phyloP scores from a whole-genome alignment of 2,888 invertebrate species.

The Tinea semifulvella region DNA sequence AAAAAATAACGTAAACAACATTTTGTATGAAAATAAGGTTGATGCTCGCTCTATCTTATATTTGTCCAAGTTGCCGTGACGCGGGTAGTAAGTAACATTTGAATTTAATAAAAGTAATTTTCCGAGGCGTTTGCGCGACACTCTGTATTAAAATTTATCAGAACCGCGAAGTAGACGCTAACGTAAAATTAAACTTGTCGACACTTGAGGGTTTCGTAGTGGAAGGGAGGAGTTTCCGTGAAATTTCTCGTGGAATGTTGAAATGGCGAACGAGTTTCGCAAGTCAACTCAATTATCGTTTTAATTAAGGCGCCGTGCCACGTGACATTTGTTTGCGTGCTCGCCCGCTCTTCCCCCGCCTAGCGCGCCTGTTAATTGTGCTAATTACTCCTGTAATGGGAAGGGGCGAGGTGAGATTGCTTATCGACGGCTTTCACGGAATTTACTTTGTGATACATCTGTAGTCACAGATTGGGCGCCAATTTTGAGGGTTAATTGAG shows the following conservation, averaged over 20 bases:
- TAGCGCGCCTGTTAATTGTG: conserved; percentile 56
- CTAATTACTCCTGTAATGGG: conserved; percentile 68
- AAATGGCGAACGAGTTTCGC: conserved; percentile 66
- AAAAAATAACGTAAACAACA: too few relatives aligned
- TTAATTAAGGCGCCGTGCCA: conserved; percentile 65
- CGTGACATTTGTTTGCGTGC: conserved; percentile 68
- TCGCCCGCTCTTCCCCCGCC: conserved; percentile 46
- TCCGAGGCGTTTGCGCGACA: conserved; percentile 23
- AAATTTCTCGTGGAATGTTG: conserved; percentile 61
- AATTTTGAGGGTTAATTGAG: conserved; percentile 15
- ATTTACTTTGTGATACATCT: conserved; percentile 47
- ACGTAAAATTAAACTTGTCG: conserved; percentile 65
- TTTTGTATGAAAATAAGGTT: too few relatives aligned
- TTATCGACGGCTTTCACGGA: conserved; percentile 57
- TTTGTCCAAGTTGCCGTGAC: too few relatives aligned
- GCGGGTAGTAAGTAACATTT: too few relatives aligned
- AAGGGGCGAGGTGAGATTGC: conserved; percentile 59
- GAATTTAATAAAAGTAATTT: not conserved
- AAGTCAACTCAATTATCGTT: conserved; percentile 68
- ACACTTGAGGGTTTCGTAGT: conserved; percentile 63
- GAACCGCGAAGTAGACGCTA: conserved; percentile 63
- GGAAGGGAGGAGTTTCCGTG: conserved; percentile 51
- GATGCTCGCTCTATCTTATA: too few relatives aligned
- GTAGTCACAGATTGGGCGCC: conserved; percentile 11
- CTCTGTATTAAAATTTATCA: conserved; percentile 59